phyloP scores from a whole-genome alignment of 2,113 vertebrate genomes.

The Benitochromis conjunctus region DNA sequence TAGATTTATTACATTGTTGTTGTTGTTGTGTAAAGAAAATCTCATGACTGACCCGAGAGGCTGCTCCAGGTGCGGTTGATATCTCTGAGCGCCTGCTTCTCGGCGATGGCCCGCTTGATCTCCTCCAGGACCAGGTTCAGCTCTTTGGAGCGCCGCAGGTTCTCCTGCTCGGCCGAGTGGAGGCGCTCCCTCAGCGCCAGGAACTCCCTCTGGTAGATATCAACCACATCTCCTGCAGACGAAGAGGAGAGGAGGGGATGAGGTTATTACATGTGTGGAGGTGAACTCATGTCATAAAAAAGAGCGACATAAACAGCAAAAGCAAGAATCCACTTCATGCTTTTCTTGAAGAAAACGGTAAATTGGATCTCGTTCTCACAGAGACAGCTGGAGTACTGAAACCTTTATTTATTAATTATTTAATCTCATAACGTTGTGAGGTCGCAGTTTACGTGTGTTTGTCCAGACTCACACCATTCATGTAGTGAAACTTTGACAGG shows the following conservation, averaged over 20 bases:
- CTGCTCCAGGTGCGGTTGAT: constrained; percentile 71
- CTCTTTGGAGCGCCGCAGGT: constrained; percentile 94
- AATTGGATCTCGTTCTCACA: background rate
- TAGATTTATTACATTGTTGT: background rate
- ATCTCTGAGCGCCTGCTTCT: constrained; percentile 65
- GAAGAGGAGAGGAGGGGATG: background rate
- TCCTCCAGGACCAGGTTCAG: constrained; percentile 96
- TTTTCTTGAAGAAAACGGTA: background rate
- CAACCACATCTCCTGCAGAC: constrained; percentile 85
- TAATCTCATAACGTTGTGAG: too few relatives aligned
- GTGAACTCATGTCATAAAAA: background rate
- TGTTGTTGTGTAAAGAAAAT: background rate
- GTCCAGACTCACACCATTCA: background rate
- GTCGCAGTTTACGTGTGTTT: background rate
- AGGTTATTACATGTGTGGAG: background rate
- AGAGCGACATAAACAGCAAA: background rate
- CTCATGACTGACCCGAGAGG: constrained; percentile 53
- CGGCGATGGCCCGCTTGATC: constrained; percentile 91
- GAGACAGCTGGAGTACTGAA: background rate
- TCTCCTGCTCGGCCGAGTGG: constrained; percentile 91
- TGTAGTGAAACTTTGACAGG: background rate
- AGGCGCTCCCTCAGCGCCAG: constrained; percentile 89
- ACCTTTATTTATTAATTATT: too few relatives aligned
- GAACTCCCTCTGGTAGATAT: constrained; percentile 95
- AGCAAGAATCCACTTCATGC: background rate